Percentiles rank a stretch among this genome's conserved stretches.
These are phyloP conservation scores for Dasysyrphus tricinctus DNA, from an alignment of 2,888 invertebrate species.

Conservation along the genomic window DNA sequence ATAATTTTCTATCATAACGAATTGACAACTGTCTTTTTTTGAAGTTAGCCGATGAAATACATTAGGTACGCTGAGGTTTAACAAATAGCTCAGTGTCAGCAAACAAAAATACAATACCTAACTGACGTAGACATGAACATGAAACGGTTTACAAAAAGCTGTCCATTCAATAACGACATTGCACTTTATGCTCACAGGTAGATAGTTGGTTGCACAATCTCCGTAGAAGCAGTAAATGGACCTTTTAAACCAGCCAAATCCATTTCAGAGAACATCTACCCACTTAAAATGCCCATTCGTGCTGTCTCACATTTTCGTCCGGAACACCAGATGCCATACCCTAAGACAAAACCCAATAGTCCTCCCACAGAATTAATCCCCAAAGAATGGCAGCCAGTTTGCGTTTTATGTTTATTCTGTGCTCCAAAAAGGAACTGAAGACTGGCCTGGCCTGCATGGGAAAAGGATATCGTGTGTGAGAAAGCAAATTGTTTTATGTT, in stretches of 20 bases:
- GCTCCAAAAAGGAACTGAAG: constrained; percentile 8
- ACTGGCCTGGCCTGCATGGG: not conserved
- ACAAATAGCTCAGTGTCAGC: not conserved
- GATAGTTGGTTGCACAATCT: not conserved
- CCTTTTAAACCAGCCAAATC: constrained; percentile 10
- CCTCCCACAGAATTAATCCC: constrained; percentile 20
- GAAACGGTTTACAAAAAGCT: not conserved
- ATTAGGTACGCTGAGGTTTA: not conserved
- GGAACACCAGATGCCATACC: not conserved
- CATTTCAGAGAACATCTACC: constrained; percentile 23
- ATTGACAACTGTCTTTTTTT: not conserved
- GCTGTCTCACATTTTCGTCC: constrained; percentile 10
- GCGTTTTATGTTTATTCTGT: constrained; percentile 22
- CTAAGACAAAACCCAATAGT: not conserved
- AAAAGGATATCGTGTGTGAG: constrained; percentile 28
- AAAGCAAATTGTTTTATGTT: constrained; percentile 40
- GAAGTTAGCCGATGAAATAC: not conserved
- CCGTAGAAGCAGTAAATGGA: not conserved
- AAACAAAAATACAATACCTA: constrained; percentile 4
- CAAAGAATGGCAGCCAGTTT: constrained; percentile 14
- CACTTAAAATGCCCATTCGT: constrained; percentile 24
- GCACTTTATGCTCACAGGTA: constrained; percentile 7
- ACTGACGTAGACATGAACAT: not conserved
- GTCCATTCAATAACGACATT: not conserved
- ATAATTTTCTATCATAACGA: not conserved